Evolutionary conservation across 2,888 invertebrate genomes (phyloP).

Genomic region (Chesias legatella): DNA sequence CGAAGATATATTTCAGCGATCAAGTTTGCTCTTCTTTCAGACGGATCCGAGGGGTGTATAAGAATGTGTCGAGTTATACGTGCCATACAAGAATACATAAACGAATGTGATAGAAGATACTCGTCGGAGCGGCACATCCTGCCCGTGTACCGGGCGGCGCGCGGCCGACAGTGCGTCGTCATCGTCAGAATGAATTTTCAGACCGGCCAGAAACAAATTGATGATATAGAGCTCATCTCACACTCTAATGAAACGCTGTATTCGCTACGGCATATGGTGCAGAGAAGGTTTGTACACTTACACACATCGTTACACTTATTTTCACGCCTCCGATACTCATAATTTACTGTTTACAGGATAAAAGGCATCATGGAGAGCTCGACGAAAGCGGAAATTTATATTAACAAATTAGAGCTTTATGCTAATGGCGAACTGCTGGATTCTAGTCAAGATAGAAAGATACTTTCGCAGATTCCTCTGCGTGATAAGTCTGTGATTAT

Average conservation of each 20-base stretch:
- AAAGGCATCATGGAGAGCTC: constrained; percentile 75
- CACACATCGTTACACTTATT: not conserved
- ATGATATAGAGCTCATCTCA: constrained; percentile 95
- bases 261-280: constrained; percentile 88
- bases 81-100: constrained; percentile 96
- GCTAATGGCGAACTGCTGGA: constrained; percentile 94
- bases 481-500: constrained; percentile 91
- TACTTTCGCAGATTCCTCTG: constrained; percentile 91
- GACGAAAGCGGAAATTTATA: constrained; percentile 94
- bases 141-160: constrained; percentile 93
- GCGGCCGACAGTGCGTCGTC: constrained; percentile 93
- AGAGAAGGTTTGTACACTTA: constrained; percentile 74
- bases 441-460: constrained; percentile 91
- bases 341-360: too few relatives aligned
- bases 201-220: constrained; percentile 91
- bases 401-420: constrained; percentile 95
- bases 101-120: constrained; percentile 95
- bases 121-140: constrained; percentile 93
- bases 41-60: constrained; percentile 65
- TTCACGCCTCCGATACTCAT: too few relatives aligned
- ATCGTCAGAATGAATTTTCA: constrained; percentile 90
- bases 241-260: constrained; percentile 97
- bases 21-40: constrained; percentile 42
- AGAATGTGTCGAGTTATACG: constrained; percentile 96
- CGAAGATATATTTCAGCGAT: too few relatives aligned